phyloP scores from a whole-genome alignment of 1,140 invertebrate species.

The Xylocopa sonorina region DNA sequence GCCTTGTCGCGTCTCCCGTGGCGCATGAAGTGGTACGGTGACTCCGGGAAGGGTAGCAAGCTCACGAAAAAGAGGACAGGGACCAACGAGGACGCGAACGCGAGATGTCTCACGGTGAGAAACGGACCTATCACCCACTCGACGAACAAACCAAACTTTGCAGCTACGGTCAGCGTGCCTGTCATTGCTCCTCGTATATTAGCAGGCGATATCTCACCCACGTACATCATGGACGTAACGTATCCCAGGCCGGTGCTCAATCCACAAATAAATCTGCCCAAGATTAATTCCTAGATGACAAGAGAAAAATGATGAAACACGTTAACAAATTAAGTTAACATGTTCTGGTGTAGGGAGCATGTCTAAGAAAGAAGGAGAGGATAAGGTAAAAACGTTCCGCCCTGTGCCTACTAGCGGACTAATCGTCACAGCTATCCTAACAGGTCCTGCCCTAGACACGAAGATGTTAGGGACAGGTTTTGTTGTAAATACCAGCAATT shows the following conservation, averaged over 20 bases:
- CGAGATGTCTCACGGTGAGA: conserved; percentile 82
- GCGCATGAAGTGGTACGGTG: conserved; percentile 86
- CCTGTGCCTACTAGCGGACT: too few relatives aligned
- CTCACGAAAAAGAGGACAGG: conserved; percentile 83
- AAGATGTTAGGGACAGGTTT: too few relatives aligned
- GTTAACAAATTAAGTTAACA: too few relatives aligned
- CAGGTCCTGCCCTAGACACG: too few relatives aligned
- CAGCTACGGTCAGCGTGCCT: conserved; percentile 83
- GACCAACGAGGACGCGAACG: conserved; percentile 81
- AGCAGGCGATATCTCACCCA: conserved; percentile 85
- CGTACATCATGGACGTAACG: conserved; percentile 84
- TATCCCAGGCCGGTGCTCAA: conserved; percentile 85
- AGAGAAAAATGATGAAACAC: not conserved
- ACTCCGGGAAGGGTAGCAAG: conserved; percentile 87
- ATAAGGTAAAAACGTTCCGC: too few relatives aligned
- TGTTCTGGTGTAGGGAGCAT: too few relatives aligned
- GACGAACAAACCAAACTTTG: conserved; percentile 84
- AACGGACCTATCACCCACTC: conserved; percentile 85
- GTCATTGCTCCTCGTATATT: conserved; percentile 86
- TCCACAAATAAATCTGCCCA: conserved; percentile 81
- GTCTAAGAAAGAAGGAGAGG: too few relatives aligned
- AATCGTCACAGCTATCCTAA: too few relatives aligned
- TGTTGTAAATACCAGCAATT: too few relatives aligned
- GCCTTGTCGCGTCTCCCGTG: conserved; percentile 83
- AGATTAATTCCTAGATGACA: conserved; percentile 55